Evolutionary conservation across 37 sponge, comb jelly and placozoan species (phyloP).

Genomic region (Aphrocallistes beatrix): DNA sequence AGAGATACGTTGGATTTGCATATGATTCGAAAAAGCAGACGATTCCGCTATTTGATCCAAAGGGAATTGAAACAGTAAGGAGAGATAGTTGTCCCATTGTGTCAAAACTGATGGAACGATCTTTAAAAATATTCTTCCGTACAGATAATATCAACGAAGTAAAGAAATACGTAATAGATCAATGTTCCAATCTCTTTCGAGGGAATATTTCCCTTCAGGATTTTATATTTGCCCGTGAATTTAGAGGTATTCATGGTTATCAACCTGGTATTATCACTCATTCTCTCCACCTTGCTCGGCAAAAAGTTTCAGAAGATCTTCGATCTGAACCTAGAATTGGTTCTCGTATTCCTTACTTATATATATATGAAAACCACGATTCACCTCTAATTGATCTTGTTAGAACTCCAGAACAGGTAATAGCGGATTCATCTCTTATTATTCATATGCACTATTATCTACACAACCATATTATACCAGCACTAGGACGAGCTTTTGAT

Average conservation of each 20-base stretch:
- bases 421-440: constrained; percentile 31
- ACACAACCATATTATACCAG: constrained; percentile 72
- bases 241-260: constrained; percentile 66
- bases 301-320: constrained; percentile 30
- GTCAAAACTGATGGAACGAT: constrained; percentile 65
- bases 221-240: constrained; percentile 79
- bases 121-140: constrained; percentile 60
- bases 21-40: constrained; percentile 68
- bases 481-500: constrained; percentile 65
- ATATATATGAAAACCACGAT: constrained; percentile 71
- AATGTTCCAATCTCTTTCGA: constrained; percentile 52
- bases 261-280: constrained; percentile 76
- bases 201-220: constrained; percentile 47
- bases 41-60: constrained; percentile 79
- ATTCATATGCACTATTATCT: constrained; percentile 76
- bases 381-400: constrained; percentile 63
- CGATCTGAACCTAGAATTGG: constrained; percentile 67
- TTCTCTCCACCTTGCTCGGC: constrained; percentile 63
- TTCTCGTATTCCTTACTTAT: constrained; percentile 83
- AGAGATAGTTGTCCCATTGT: constrained; percentile 84
- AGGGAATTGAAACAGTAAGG: constrained; percentile 93
- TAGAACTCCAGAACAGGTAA: constrained; percentile 54
- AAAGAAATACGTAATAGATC: constrained; percentile 63
- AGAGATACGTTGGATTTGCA: constrained; percentile 75
- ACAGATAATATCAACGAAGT: constrained; percentile 51